A percentile compares a stretch with the other conserved stretches of the same genome.
Evolutionary conservation across 2,888 invertebrate species (phyloP).

Genomic region (Napeogenes inachia): DNA sequence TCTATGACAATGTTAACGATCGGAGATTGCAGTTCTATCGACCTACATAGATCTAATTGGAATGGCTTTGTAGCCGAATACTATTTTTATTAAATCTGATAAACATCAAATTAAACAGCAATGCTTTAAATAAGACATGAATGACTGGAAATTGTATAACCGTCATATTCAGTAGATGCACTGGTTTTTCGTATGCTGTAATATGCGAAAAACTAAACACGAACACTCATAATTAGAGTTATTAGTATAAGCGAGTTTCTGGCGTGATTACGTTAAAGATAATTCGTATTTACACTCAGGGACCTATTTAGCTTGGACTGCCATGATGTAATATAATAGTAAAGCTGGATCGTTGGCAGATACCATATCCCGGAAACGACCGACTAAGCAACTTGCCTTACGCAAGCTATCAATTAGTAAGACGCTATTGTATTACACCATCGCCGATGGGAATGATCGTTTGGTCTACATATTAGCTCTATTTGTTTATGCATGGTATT

Average conservation of each 20-base stretch:
- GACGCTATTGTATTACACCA: slow-evolving; percentile 67
- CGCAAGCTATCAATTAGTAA: slow-evolving; percentile 71
- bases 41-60: slow-evolving; percentile 22
- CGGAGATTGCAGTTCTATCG: slow-evolving; percentile 18
- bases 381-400: slow-evolving; percentile 55
- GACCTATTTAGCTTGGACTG: slow-evolving; percentile 33
- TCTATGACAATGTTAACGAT: slow-evolving; percentile 46
- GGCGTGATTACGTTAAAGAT: slow-evolving; percentile 36
- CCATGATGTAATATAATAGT: slow-evolving; percentile 34
- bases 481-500: slow-evolving; percentile 35
- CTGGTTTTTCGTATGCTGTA: slow-evolving; percentile 16
- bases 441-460: slow-evolving; percentile 48
- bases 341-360: slow-evolving; percentile 35
- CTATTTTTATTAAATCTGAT: slow-evolving; percentile 11
- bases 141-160: too few relatives aligned
- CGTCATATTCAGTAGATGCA: slow-evolving; percentile 5
- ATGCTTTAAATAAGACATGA: too few relatives aligned
- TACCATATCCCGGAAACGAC: slow-evolving; percentile 62
- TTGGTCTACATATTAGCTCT: slow-evolving; percentile 49
- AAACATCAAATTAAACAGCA: slow-evolving; percentile 1
- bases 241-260: slow-evolving; percentile 26
- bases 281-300: slow-evolving; percentile 29
- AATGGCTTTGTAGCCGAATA: slow-evolving; percentile 16
- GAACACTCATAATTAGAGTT: slow-evolving; percentile 27
- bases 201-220: slow-evolving; percentile 26